Conservation (phyloP, 35 echinoderm and acorn worm genomes). For the Stichopus chloronotus region DNA sequence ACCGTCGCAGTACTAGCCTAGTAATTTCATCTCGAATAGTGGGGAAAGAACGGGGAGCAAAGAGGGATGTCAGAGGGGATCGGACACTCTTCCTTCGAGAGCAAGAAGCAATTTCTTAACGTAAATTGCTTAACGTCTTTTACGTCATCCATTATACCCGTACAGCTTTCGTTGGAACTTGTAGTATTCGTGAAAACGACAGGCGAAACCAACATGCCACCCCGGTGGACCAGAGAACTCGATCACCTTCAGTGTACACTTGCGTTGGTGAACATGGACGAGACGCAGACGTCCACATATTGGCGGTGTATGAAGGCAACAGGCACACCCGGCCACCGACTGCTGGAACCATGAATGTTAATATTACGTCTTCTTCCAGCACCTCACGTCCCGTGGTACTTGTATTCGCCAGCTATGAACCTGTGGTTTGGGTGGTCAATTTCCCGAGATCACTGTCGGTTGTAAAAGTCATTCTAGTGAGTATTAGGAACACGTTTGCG, state of each 20-base stretch:
- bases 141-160: neutral
- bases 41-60: too few species aligned
- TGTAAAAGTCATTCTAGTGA: conserved; percentile 73
- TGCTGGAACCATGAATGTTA: conserved; percentile 61
- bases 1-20: too few species aligned
- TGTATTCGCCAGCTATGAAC: conserved; percentile 74
- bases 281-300: conserved; percentile 45
- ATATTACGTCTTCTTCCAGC: neutral
- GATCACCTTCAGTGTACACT: conserved; percentile 40
- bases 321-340: conserved; percentile 69
- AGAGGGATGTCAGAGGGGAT: too few species aligned
- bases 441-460: conserved; percentile 40
- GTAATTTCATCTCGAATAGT: too few species aligned
- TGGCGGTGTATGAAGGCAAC: conserved; percentile 77
- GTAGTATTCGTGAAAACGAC: conserved; percentile 65
- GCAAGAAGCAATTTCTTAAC: too few species aligned
- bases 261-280: conserved; percentile 43
- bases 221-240: neutral
- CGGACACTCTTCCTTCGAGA: too few species aligned
- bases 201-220: conserved; percentile 17
- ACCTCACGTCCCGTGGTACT: conserved; percentile 51
- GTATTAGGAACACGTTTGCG: neutral
- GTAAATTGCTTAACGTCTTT: neutral
- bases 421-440: conserved; percentile 69
- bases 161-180: conserved; percentile 60